Evolutionary conservation across 2,797 vertebrate genomes (phyloP).

Genomic region (Peromyscus attwateri): DNA sequence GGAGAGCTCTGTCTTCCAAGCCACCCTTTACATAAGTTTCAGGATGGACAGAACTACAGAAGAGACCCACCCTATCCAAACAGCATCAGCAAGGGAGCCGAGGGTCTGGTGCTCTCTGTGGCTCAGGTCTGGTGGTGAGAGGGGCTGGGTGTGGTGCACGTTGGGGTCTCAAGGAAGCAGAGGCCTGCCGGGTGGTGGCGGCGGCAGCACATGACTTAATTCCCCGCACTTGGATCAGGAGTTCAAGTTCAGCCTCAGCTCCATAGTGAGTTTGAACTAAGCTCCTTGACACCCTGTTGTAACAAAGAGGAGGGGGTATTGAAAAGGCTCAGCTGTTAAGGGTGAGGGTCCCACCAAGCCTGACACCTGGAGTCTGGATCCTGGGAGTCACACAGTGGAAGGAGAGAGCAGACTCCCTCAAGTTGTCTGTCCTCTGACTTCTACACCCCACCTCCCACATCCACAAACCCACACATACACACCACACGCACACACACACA

Average conservation of each 20-base stretch:
- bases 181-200: too few species aligned
- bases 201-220: not conserved
- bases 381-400: not conserved
- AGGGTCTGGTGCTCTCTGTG: not conserved
- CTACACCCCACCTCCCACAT: not conserved
- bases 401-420: not conserved
- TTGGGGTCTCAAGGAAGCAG: not conserved
- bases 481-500: too few species aligned
- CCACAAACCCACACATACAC: not conserved
- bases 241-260: not conserved
- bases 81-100: not conserved
- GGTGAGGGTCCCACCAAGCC: too few species aligned
- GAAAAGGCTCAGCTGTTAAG: not conserved
- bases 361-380: not conserved
- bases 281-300: not conserved
- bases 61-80: not conserved
- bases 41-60: not conserved
- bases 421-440: not conserved
- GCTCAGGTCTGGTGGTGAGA: not conserved
- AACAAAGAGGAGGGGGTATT: not conserved
- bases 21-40: not conserved
- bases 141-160: not conserved
- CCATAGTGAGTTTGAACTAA: not conserved
- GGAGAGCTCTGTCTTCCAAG: not conserved
- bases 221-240: not conserved